phyloP scores from a whole-genome alignment of 2,888 invertebrate species.

The Lepidonotus clava region DNA sequence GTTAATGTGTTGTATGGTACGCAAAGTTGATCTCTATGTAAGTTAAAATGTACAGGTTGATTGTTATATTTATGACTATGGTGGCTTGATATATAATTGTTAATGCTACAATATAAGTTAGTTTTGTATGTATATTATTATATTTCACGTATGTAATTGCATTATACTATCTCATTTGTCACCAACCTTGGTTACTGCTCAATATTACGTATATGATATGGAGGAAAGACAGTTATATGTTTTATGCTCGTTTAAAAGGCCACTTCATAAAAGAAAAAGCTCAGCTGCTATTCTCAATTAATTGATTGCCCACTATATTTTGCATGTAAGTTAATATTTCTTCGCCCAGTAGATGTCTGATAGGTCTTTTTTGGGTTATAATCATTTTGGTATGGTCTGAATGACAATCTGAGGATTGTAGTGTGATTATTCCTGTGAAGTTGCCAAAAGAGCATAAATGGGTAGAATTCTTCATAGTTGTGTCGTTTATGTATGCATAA shows the following conservation, averaged over 20 bases:
- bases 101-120: slow-evolving; percentile 53
- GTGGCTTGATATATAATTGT: slow-evolving; percentile 45
- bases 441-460: slow-evolving; percentile 45
- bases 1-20: slow-evolving; percentile 39
- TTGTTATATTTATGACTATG: slow-evolving; percentile 52
- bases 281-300: slow-evolving; percentile 37
- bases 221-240: neutral
- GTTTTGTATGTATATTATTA: slow-evolving; percentile 53
- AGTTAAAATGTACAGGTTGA: slow-evolving; percentile 38
- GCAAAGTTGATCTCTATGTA: slow-evolving; percentile 3
- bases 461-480: slow-evolving; percentile 1
- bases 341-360: slow-evolving; percentile 3
- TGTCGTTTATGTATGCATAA: neutral
- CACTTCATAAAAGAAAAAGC: slow-evolving; percentile 33
- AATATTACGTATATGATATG: slow-evolving; percentile 41
- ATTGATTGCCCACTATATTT: slow-evolving; percentile 21
- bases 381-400: neutral
- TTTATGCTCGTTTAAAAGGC: slow-evolving; percentile 24
- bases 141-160: slow-evolving; percentile 51
- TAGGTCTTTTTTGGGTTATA: neutral
- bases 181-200: slow-evolving; percentile 53
- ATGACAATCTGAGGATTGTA: neutral
- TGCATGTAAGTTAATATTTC: neutral
- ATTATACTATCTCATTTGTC: slow-evolving; percentile 50
- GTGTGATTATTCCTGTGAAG: slow-evolving; percentile 48